Evolutionary conservation across 2,113 vertebrate genomes (phyloP).

Genomic region (Scatophagus argus): DNA sequence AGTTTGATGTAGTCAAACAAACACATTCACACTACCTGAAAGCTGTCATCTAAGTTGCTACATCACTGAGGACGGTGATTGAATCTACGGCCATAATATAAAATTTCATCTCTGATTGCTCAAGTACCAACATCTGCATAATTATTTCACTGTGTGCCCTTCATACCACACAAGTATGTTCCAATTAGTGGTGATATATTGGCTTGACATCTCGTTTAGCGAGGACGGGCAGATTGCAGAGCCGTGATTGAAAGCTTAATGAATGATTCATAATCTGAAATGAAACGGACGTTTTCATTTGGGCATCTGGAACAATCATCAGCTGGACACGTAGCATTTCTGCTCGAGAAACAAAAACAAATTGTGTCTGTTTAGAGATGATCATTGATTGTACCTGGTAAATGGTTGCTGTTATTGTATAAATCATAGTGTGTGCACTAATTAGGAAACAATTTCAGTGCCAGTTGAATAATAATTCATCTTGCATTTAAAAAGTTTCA

Average conservation of each 20-base stretch:
- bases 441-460: not conserved
- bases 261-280: slow-evolving; percentile 66
- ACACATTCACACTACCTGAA: not conserved
- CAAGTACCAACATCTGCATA: slow-evolving; percentile 57
- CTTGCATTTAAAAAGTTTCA: not conserved
- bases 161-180: slow-evolving; percentile 57
- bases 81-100: slow-evolving; percentile 16
- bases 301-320: slow-evolving; percentile 39
- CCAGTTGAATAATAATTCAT: not conserved
- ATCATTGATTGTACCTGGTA: slow-evolving; percentile 16
- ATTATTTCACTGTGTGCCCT: slow-evolving; percentile 49
- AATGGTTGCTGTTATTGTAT: not conserved
- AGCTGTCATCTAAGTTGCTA: not conserved
- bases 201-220: slow-evolving; percentile 66
- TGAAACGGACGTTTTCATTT: slow-evolving; percentile 65
- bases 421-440: not conserved
- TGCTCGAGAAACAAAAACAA: not conserved
- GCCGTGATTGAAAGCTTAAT: slow-evolving; percentile 67
- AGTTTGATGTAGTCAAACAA: not conserved
- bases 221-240: slow-evolving; percentile 44
- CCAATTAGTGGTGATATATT: slow-evolving; percentile 67
- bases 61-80: slow-evolving; percentile 4
- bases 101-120: slow-evolving; percentile 50
- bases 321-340: slow-evolving; percentile 3
- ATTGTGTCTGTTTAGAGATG: not conserved